phyloP scores from a whole-genome alignment of 2,888 invertebrate species.

The Nemotelus pantherinus region DNA sequence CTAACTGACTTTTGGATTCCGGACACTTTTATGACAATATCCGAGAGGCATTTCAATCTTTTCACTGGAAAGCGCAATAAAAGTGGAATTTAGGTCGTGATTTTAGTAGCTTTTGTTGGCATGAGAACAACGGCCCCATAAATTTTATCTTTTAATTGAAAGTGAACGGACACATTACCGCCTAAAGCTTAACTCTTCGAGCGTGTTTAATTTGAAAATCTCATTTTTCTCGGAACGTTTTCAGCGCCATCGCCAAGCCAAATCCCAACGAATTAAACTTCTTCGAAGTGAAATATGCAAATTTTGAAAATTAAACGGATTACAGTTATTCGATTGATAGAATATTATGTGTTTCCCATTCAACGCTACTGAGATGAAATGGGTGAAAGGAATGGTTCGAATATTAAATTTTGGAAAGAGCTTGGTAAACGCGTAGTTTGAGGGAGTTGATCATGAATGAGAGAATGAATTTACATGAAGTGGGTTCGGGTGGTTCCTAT shows the following conservation, averaged over 20 bases:
- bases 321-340: too few species aligned
- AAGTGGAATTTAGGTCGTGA: background rate
- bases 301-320: too few species aligned
- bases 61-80: constrained; percentile 8
- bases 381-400: too few species aligned
- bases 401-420: too few species aligned
- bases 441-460: too few species aligned
- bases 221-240: background rate
- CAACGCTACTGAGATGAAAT: too few species aligned
- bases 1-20: background rate
- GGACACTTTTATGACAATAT: background rate
- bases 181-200: background rate
- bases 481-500: too few species aligned
- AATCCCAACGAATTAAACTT: too few species aligned
- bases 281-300: too few species aligned
- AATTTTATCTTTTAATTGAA: constrained; percentile 33
- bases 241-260: background rate
- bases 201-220: background rate
- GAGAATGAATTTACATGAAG: too few species aligned
- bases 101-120: constrained; percentile 7
- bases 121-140: background rate
- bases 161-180: background rate
- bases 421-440: too few species aligned
- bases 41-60: background rate
- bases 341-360: too few species aligned